Base-by-base conservation (phyloP, 2,113 vertebrate species). In the Elachura formosa region DNA sequence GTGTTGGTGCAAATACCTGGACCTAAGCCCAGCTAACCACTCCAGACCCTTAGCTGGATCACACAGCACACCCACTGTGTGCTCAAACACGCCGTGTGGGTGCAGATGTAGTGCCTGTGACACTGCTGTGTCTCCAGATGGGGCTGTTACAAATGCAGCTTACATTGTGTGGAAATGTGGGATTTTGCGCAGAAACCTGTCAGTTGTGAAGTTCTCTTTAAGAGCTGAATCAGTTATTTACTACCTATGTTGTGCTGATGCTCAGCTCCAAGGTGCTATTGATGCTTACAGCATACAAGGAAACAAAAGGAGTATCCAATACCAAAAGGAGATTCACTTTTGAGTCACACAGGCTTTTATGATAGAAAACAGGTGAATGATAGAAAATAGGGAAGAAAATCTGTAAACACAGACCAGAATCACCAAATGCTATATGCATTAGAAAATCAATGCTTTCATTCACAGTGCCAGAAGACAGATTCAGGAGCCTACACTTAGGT, bases 21-120 rank as follows among this genome's bases (percentile, higher is more conserved):
- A 17, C 17, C 34, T 19, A 29, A 48, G 25, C 34, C 23, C 25
- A 45, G 43, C 38, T 43, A 19, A 54, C 8, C 11, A 1, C 23
- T 34, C 4, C 59, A 31, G 36, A 6, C 11, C 28, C 2, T 0
- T 8, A 34, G 14, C 1, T 51, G 38, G 38, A 8, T 14, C 25
- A 25, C 3, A 14, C 9, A 38, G 12, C 22, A 24, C 2, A 0
- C 3, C 18, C 21, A 8, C 26, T 24, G 43, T 1, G 18, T 2
- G 36, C 77, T 43, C 14, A 33, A 12, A 34, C 0, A 1, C 56
- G 46, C 19, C 1, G 2, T 2, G 20, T 6, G 63, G 45, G 28
- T 34, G 59, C 59, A 36, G 33, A 18, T 66, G 49, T 10, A 73
- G 36, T 36, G 59, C 55, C 76, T 86, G 58, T 62, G 67, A 58